Evolutionary conservation across 1,140 invertebrate genomes (phyloP).

Genomic region (Geopemphigus sp.): DNA sequence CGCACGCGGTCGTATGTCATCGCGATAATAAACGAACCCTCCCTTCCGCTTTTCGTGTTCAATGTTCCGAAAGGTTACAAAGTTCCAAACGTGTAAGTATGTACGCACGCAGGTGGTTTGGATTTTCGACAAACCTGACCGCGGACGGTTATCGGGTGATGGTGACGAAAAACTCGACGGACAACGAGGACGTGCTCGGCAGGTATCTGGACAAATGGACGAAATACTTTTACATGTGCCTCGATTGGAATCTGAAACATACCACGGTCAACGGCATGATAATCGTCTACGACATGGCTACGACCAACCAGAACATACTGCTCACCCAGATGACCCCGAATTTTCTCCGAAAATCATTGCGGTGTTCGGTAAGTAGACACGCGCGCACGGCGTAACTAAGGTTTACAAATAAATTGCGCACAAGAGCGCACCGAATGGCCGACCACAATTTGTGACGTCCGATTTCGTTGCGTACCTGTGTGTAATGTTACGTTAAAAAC

Average conservation of each 20-base stretch:
- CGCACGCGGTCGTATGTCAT: neutral
- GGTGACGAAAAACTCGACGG: conserved; percentile 12
- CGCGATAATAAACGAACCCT: no score
- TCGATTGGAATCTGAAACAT: conserved; percentile 18
- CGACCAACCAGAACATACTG: conserved; percentile 16
- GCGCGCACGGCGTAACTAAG: no score
- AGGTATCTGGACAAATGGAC: conserved; percentile 16
- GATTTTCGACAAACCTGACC: conserved; percentile 23
- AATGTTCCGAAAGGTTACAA: no score
- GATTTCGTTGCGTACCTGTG: no score
- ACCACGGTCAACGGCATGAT: conserved; percentile 7
- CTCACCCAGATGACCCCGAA: conserved; percentile 18
- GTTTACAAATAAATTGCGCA: no score
- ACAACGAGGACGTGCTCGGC: conserved; percentile 19
- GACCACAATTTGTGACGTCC: no score
- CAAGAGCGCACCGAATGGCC: no score
- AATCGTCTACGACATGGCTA: conserved; percentile 30
- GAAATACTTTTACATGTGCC: conserved; percentile 44
- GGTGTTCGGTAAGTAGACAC: conserved; percentile 19
- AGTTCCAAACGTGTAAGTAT: no score
- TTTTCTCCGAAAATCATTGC: conserved; percentile 28
- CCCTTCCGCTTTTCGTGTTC: no score
- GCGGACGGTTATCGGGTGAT: conserved; percentile 8
- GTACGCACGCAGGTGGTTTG: conserved; percentile 38
- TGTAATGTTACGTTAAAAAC: no score